A percentile compares a stretch with the other conserved stretches of the same genome.
Evolutionary conservation across 2,888 invertebrate species (phyloP).

Genomic region (Ommatoiulus sabulosus): DNA sequence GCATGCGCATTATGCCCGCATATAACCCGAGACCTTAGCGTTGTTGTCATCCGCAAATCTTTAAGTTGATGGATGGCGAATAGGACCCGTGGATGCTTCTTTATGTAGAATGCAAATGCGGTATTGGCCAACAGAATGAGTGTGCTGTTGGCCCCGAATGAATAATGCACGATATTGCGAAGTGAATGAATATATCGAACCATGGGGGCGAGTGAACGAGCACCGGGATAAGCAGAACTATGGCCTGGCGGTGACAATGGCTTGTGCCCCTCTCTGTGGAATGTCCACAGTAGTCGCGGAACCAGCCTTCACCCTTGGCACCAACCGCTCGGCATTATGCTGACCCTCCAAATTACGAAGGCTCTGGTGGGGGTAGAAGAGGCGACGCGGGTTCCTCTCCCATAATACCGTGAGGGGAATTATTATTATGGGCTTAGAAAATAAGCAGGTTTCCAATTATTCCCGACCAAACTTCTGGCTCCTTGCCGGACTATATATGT

Average conservation of each 20-base stretch:
- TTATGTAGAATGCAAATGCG: conserved; percentile 37
- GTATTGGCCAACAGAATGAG: conserved; percentile 5
- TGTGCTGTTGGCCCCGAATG: neutral
- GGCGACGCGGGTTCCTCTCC: neutral
- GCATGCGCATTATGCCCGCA: neutral
- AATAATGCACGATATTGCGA: conserved; percentile 1
- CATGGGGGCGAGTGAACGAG: conserved; percentile 18
- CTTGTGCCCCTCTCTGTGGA: conserved; percentile 28
- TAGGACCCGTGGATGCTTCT: conserved; percentile 6
- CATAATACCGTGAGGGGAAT: conserved; percentile 5
- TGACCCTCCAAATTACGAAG: conserved; percentile 26
- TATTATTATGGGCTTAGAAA: neutral
- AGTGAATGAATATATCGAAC: neutral
- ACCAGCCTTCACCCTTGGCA: neutral
- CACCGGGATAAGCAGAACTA: neutral
- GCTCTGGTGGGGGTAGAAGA: neutral
- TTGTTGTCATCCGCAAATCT: neutral
- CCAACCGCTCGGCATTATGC: conserved; percentile 34
- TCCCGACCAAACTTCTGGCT: neutral
- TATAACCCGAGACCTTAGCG: neutral
- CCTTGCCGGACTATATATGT: neutral
- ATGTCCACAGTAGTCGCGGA: conserved; percentile 6
- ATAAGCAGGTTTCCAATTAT: neutral
- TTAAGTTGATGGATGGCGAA: neutral
- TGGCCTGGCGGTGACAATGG: neutral